Evolutionary conservation across 1,140 invertebrate species (phyloP).

Genomic region (Bombus confusus): DNA sequence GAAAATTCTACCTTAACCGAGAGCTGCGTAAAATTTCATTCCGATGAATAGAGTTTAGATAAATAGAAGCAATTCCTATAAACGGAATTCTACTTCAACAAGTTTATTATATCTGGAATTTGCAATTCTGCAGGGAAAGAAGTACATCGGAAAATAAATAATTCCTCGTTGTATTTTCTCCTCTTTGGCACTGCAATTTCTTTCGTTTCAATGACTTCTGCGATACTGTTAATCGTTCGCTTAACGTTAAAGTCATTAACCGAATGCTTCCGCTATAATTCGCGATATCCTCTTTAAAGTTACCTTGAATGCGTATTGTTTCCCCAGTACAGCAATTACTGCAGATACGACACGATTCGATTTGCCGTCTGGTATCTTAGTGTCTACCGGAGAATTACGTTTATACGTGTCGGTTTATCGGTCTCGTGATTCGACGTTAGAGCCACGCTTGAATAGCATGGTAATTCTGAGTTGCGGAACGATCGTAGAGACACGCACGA

Average conservation of each 20-base stretch:
- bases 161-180: not conserved
- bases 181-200: not conserved
- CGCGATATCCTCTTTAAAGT: not conserved
- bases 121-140: not conserved
- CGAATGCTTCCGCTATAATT: not conserved
- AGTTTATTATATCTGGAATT: not conserved
- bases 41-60: no score
- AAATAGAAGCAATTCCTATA: no score
- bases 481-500: not conserved
- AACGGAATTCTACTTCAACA: no score
- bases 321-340: not conserved
- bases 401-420: constrained; percentile 16
- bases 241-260: not conserved
- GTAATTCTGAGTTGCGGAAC: not conserved
- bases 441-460: not conserved
- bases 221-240: no score
- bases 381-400: not conserved
- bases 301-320: no score
- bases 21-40: no score
- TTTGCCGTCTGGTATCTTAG: not conserved
- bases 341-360: not conserved
- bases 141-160: not conserved
- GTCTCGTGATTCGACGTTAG: not conserved
- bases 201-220: not conserved
- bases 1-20: no score